phyloP scores from a whole-genome alignment of 2,888 invertebrate genomes.

The Zaprionus lineosus region DNA sequence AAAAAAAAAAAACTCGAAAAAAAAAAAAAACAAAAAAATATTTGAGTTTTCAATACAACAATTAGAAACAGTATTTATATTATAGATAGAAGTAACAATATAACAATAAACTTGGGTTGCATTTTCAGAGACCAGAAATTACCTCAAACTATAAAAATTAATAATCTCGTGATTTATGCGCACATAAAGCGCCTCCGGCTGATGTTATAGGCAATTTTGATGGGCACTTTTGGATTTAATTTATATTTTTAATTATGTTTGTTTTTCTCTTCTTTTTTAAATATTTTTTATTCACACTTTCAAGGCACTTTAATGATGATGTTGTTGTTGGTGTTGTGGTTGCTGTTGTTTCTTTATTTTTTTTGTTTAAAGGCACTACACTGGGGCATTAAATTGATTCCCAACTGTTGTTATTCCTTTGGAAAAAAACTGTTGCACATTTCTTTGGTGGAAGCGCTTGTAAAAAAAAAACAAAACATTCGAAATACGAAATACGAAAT shows the following conservation, averaged over 20 bases:
- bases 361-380: slow-evolving; percentile 30
- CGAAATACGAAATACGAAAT: slow-evolving; percentile 39
- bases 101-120: slow-evolving; percentile 6
- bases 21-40: no score
- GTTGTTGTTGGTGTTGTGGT: slow-evolving; percentile 9
- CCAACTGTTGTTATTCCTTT: slow-evolving; percentile 43
- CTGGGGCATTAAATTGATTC: slow-evolving; percentile 20
- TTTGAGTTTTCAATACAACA: no score
- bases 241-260: slow-evolving; percentile 4
- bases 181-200: slow-evolving; percentile 10
- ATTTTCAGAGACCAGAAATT: slow-evolving; percentile 42
- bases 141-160: slow-evolving; percentile 48
- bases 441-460: slow-evolving; percentile 40
- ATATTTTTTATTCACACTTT: slow-evolving; percentile 25
- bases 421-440: slow-evolving; percentile 44
- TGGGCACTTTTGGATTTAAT: slow-evolving; percentile 16
- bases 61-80: neutral
- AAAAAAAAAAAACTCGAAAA: neutral
- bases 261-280: slow-evolving; percentile 9
- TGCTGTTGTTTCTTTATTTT: slow-evolving; percentile 6
- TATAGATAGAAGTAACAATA: neutral
- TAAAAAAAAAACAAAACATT: slow-evolving; percentile 33
- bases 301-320: slow-evolving; percentile 28
- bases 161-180: slow-evolving; percentile 48
- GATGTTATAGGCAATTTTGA: slow-evolving; percentile 43